A percentile compares a stretch with the other conserved stretches of the same genome.
Evolutionary conservation across 2,888 invertebrate genomes (phyloP).

Genomic region (Agriopis marginaria): DNA sequence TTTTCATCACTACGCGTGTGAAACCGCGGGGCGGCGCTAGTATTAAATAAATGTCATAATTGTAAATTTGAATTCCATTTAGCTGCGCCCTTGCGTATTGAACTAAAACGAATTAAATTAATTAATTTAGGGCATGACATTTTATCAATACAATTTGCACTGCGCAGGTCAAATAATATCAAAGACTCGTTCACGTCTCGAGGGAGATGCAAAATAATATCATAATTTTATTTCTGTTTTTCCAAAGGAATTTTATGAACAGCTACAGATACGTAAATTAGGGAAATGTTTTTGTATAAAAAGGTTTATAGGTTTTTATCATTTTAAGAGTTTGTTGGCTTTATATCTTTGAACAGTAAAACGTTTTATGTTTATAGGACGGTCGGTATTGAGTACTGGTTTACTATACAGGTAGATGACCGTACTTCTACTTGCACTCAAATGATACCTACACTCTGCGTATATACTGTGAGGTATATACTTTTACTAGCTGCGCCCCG

Average conservation of each 20-base stretch:
- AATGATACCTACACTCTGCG: not conserved
- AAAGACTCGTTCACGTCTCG: not conserved
- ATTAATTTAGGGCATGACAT: too few relatives aligned
- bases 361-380: slow-evolving; percentile 34
- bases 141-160: too few relatives aligned
- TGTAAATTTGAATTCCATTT: too few relatives aligned
- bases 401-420: not conserved
- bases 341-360: slow-evolving; percentile 30
- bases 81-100: too few relatives aligned
- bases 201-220: slow-evolving; percentile 1
- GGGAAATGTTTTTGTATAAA: slow-evolving; percentile 40
- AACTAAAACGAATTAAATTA: too few relatives aligned
- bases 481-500: too few relatives aligned
- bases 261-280: slow-evolving; percentile 41
- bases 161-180: too few relatives aligned
- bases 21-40: too few relatives aligned
- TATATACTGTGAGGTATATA: too few relatives aligned
- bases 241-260: slow-evolving; percentile 20
- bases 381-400: not conserved
- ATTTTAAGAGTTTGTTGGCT: slow-evolving; percentile 35
- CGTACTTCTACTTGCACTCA: not conserved
- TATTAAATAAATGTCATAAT: too few relatives aligned
- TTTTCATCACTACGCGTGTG: too few relatives aligned
- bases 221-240: slow-evolving; percentile 25
- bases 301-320: slow-evolving; percentile 40